phyloP scores from a whole-genome alignment of 2,113 vertebrate species.

The Ptilorrhoa leucosticta region DNA sequence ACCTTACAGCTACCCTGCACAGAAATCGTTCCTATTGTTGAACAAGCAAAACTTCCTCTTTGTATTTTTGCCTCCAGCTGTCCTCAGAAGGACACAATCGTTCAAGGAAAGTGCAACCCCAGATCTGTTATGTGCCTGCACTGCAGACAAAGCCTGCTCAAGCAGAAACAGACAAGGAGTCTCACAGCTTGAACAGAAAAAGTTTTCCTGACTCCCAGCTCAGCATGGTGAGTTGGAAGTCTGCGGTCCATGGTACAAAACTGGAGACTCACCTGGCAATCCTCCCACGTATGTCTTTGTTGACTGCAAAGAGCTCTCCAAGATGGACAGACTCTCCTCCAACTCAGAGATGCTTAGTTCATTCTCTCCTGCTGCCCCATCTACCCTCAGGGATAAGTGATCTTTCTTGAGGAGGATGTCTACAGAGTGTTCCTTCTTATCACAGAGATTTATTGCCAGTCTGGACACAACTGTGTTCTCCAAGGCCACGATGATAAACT shows the following conservation, averaged over 20 bases:
- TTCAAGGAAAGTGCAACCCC: background rate
- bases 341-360: constrained; percentile 64
- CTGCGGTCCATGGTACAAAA: background rate
- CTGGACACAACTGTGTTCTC: constrained; percentile 78
- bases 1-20: background rate
- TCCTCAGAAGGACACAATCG: background rate
- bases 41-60: background rate
- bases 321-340: constrained; percentile 52
- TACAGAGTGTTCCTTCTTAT: constrained; percentile 81
- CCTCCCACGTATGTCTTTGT: constrained; percentile 86
- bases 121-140: background rate
- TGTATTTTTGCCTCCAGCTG: background rate
- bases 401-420: constrained; percentile 74
- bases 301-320: constrained; percentile 60
- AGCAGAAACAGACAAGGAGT: background rate
- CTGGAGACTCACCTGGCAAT: constrained; percentile 80
- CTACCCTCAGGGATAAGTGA: constrained; percentile 76
- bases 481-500: constrained; percentile 84
- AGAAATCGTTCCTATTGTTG: background rate
- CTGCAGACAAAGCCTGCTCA: background rate
- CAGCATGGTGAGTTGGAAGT: background rate
- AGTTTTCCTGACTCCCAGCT: background rate
- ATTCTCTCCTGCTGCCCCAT: constrained; percentile 72
- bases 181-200: background rate
- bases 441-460: constrained; percentile 80